phyloP scores from a whole-genome alignment of 37 sponge, comb jelly and placozoan species.

The Ianthella basta region DNA sequence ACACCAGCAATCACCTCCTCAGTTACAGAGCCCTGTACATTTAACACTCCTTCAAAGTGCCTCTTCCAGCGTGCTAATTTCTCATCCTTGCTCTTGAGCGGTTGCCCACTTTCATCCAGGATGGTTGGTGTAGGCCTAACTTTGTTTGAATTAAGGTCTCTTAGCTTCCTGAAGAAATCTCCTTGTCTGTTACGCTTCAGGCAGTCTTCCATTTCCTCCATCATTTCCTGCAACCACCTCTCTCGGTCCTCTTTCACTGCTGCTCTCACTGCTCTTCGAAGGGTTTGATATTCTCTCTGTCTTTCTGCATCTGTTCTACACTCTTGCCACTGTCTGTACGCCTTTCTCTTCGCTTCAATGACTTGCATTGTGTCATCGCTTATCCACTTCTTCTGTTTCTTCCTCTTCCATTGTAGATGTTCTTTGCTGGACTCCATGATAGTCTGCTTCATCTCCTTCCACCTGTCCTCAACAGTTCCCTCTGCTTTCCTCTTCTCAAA shows the following conservation, averaged over 20 bases:
- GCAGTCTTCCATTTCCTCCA: slow-evolving; percentile 32
- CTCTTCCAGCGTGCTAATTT: not conserved
- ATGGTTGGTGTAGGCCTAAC: slow-evolving; percentile 14
- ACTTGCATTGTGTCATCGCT: slow-evolving; percentile 16
- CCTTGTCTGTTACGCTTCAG: slow-evolving; percentile 20
- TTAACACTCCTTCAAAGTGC: slow-evolving; percentile 30
- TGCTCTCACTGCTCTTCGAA: slow-evolving; percentile 10
- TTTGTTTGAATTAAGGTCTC: slow-evolving; percentile 15
- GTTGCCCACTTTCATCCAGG: slow-evolving; percentile 24
- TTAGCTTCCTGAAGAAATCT: slow-evolving; percentile 11
- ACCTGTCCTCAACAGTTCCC: slow-evolving; percentile 9
- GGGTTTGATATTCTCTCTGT: not conserved
- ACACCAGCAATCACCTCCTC: slow-evolving; percentile 29
- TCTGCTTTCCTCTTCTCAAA: not conserved
- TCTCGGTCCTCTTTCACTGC: slow-evolving; percentile 16
- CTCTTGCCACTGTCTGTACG: slow-evolving; percentile 2
- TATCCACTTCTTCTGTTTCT: slow-evolving; percentile 22
- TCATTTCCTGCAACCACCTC: not conserved
- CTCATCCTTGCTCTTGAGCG: slow-evolving; percentile 2
- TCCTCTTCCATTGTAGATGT: not conserved
- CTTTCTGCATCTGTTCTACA: slow-evolving; percentile 1
- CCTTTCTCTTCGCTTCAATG: slow-evolving; percentile 25
- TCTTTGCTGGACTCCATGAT: not conserved
- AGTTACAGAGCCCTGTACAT: slow-evolving; percentile 16
- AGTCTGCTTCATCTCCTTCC: slow-evolving; percentile 4